Evolutionary conservation across 23 tunicate genomes (phyloP).

Genomic region (Trididemnum clinides): DNA sequence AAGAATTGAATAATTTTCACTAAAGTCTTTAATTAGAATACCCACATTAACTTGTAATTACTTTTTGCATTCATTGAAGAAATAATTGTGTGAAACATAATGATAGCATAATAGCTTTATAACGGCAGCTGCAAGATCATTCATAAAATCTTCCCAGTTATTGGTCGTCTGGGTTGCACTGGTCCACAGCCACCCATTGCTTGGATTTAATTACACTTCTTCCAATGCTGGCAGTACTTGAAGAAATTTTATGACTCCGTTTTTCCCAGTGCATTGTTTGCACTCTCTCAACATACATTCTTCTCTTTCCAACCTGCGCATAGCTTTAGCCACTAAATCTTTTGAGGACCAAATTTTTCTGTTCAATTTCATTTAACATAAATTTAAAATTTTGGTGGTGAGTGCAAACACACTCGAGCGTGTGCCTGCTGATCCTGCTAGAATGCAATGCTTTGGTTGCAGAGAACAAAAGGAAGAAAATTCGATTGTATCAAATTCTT

Average conservation of each 20-base stretch:
- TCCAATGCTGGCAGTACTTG: background rate
- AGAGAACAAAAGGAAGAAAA: background rate
- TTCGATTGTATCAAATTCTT: background rate
- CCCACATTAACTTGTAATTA: background rate
- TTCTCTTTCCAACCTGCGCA: background rate
- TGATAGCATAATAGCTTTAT: background rate
- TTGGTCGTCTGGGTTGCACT: background rate
- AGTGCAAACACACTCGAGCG: conserved; percentile 29
- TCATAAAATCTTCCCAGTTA: background rate
- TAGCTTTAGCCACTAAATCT: background rate
- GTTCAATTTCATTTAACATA: background rate
- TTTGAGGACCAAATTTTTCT: background rate
- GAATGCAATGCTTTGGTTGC: conserved; percentile 23
- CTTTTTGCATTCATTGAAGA: background rate
- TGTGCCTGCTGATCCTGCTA: conserved; percentile 41
- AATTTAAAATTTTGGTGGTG: conserved; percentile 31
- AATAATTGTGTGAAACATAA: background rate
- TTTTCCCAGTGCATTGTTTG: background rate
- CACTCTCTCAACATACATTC: conserved; percentile 10
- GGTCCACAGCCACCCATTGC: conserved; percentile 37
- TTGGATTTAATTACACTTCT: background rate
- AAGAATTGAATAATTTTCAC: conserved; percentile 33
- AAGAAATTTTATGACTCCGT: background rate
- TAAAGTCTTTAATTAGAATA: conserved; percentile 16
- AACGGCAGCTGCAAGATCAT: background rate